These are phyloP conservation scores for Dinomys branickii DNA, from an alignment of 2,113 vertebrate genomes.

Conservation along the genomic window DNA sequence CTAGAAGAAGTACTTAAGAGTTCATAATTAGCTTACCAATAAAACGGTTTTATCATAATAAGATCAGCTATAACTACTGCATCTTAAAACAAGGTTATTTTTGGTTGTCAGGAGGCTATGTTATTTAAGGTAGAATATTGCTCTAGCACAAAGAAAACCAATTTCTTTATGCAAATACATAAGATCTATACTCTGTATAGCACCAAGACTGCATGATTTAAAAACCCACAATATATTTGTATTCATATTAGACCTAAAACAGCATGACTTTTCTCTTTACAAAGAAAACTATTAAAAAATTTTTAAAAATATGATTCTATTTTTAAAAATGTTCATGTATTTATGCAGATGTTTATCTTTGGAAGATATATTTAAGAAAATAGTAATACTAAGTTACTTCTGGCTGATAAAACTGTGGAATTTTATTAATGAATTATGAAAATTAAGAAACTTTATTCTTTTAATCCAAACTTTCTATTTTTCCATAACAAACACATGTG, in stretches of 20 bases:
- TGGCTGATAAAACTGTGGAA: not conserved
- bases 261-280: not conserved
- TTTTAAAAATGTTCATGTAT: not conserved
- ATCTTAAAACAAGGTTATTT: conserved; percentile 35
- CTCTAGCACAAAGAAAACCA: not conserved
- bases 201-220: not conserved
- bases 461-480: conserved; percentile 12
- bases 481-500: not conserved
- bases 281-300: not conserved
- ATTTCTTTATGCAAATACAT: not conserved
- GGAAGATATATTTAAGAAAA: not conserved
- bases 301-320: not conserved
- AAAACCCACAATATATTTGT: not conserved
- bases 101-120: not conserved
- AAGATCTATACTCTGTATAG: not conserved
- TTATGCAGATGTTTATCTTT: not conserved
- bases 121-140: not conserved
- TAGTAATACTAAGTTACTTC: conserved; percentile 10
- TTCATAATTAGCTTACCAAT: conserved; percentile 32
- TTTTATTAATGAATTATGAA: not conserved
- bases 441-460: conserved; percentile 18
- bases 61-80: not conserved
- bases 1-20: conserved; percentile 21
- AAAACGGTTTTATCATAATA: not conserved
- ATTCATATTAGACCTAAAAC: not conserved